A percentile compares a stretch with the other conserved stretches of the same genome.
phyloP scores from a whole-genome alignment of 2,797 vertebrate genomes.

The Hippoglossus hippoglossus region DNA sequence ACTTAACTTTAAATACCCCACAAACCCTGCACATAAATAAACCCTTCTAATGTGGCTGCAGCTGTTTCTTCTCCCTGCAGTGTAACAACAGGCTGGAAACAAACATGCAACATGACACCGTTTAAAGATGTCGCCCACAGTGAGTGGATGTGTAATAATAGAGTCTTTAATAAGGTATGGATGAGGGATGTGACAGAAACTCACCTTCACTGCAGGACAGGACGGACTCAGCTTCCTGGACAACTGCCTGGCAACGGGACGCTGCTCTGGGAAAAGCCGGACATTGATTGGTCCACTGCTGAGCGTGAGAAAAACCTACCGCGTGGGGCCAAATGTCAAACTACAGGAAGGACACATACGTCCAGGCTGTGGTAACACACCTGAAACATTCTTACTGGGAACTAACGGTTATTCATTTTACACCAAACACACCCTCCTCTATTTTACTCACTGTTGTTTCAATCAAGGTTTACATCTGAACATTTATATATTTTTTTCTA shows the following conservation, averaged over 20 bases:
- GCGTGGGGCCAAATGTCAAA: slow-evolving; percentile 62
- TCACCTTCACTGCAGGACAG: slow-evolving; percentile 51
- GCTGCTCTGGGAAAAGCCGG: slow-evolving; percentile 26
- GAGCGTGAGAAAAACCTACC: slow-evolving; percentile 45
- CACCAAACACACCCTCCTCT: too few relatives aligned
- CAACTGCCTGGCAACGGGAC: slow-evolving; percentile 70
- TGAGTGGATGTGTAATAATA: accelerated
- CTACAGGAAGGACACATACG: slow-evolving; percentile 48
- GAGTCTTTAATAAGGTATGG: background rate
- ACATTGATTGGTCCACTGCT: slow-evolving; percentile 63
- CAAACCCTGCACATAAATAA: too few relatives aligned
- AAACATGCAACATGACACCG: too few relatives aligned
- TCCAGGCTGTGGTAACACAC: background rate
- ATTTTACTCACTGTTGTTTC: too few relatives aligned
- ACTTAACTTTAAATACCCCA: too few relatives aligned
- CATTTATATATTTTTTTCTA: too few relatives aligned
- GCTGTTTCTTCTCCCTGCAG: background rate
- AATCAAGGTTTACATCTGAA: too few relatives aligned
- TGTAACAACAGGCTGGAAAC: too few relatives aligned
- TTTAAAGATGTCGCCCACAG: background rate
- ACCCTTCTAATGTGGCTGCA: background rate
- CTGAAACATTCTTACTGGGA: too few relatives aligned
- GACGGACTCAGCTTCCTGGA: slow-evolving; percentile 11
- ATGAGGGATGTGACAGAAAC: slow-evolving; percentile 12
- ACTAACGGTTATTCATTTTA: too few relatives aligned